Evolutionary conservation across 2,888 invertebrate species (phyloP), one percentile per base, ranked within the genome.

Genomic region (Alloplasta piceator): DNA sequence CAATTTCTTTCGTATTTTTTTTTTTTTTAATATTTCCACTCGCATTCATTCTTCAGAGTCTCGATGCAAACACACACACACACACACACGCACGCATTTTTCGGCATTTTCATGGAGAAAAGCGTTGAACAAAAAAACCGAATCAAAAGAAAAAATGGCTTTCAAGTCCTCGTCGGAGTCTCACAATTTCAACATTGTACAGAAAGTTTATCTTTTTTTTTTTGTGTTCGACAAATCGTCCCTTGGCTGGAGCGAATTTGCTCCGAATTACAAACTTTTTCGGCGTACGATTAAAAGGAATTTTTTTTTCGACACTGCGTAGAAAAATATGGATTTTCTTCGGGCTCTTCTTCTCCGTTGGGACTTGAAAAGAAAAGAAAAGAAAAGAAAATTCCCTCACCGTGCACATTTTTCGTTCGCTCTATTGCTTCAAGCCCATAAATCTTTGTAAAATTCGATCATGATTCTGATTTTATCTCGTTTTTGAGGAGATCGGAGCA

Each of bases 321-420:
- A 90, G 89, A 90, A 90, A 90, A 90, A 90, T 90, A 90, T 86
- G 71, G 38, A 68, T 79, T 80, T 74, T 80, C 68, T 50, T 68
- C 73, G 72, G 87, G 87, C 70, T 89, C 86, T 85, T 85, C 85
- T 71, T 83, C 82, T 74, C 63, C 16, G 70, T 71, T 55, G 58
- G 50, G 26, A 26, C 26, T 26, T 26, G 26, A 26, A 26, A 26
- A 26, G 3, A 26, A 26, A 26, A 26, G 26, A 26, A 3, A 26
- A 26, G 26, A 26, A 26, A 26, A 26, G 3, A 26, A 26, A 26
- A 26, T 26, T 58, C 50, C 4, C 52, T 12, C 14, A 6, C 14
- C 12, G 6, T 48, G 12, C 14, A 14, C 52, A 12, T 52, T 14
- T 52, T 50, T 6, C 6, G 1, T 52, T 46, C 50, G 26, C 10